Base-by-base conservation (phyloP, 2,797 vertebrate genomes). In the Acropternis orthonyx region DNA sequence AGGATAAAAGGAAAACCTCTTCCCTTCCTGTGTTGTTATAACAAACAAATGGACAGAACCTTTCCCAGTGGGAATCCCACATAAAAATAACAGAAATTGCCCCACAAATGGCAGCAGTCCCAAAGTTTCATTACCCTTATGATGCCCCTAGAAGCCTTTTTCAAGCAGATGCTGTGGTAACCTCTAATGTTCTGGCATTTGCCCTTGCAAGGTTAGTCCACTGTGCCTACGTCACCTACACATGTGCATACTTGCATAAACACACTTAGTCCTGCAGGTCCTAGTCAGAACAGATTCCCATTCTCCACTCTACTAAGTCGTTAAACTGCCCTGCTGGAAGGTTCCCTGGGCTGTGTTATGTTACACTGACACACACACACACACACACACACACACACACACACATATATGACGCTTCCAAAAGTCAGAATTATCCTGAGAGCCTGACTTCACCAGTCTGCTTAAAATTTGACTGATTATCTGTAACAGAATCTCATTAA, bases 1-100 rank as follows among this genome's bases (percentile, higher is more conserved):
- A 86, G 44, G 77, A 92, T 86, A 63, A 95, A 92, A 92, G 85
- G 36, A 90, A 96, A 90, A 75, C 39, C 88, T 92, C 79, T 97
- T 96, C 88, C 80, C 92, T 94, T 96, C 77, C 90, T 86, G 67
- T 78, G 76, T 65, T 95, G 68, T 92, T 88, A 89, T 27, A 92
- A 71, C 65, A 93, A 96, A 94, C 68, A 91, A 87, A 73, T 20
- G 61, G 52, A 77, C 12, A 22, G 32, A 71, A n/a, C 20, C 6
- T 56, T 89, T 67, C 24, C 65, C 56, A 67, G 14, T 26, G 49
- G 46, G 30, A 94, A 74, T 12, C 6, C 22, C 30, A 17, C 19
- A 49, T 28, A 72, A 91, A 92, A 87, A 79, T 49, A 93, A 65
- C 26, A 94, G 55, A 85, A 89, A 61, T 65, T 37, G 6, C 17